Evolutionary conservation across 2,888 invertebrate species (phyloP).

Genomic region (Ectemnius cavifrons): DNA sequence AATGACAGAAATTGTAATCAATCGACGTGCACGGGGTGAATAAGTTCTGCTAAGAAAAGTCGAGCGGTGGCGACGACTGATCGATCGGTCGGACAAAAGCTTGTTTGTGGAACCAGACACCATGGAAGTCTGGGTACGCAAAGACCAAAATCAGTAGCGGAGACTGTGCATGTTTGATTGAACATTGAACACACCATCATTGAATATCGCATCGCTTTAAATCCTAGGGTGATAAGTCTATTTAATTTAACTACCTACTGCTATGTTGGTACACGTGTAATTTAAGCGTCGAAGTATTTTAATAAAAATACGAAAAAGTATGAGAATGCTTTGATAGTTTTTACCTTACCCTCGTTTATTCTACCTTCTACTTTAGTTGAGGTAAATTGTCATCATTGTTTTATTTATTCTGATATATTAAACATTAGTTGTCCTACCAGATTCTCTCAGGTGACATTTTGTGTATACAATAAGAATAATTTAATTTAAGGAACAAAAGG

Average conservation of each 20-base stretch:
- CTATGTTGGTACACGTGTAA: slow-evolving; percentile 54
- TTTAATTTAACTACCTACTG: slow-evolving; percentile 56
- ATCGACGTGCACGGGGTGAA: slow-evolving; percentile 14
- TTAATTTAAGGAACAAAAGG: not conserved
- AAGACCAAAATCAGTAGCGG: slow-evolving; percentile 23
- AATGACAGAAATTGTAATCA: not conserved
- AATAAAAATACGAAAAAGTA: slow-evolving; percentile 55
- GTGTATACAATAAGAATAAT: too few species aligned
- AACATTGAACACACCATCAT: slow-evolving; percentile 13
- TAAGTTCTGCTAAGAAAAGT: slow-evolving; percentile 29
- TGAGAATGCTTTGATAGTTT: not conserved
- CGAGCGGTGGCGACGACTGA: slow-evolving; percentile 25
- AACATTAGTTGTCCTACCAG: too few species aligned
- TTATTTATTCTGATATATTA: too few species aligned
- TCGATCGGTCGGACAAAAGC: slow-evolving; percentile 46
- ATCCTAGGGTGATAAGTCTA: slow-evolving; percentile 45
- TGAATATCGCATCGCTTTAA: slow-evolving; percentile 18
- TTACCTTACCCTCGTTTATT: too few species aligned
- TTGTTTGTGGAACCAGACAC: slow-evolving; percentile 36
- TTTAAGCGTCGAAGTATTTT: slow-evolving; percentile 61
- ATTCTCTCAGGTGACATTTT: too few species aligned
- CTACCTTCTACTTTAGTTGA: too few species aligned
- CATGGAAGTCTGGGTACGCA: slow-evolving; percentile 12
- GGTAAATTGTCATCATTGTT: too few species aligned
- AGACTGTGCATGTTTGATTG: slow-evolving; percentile 25